Evolutionary conservation across 2,888 invertebrate species (phyloP).

Genomic region (Hermaeophaga mercurialis): DNA sequence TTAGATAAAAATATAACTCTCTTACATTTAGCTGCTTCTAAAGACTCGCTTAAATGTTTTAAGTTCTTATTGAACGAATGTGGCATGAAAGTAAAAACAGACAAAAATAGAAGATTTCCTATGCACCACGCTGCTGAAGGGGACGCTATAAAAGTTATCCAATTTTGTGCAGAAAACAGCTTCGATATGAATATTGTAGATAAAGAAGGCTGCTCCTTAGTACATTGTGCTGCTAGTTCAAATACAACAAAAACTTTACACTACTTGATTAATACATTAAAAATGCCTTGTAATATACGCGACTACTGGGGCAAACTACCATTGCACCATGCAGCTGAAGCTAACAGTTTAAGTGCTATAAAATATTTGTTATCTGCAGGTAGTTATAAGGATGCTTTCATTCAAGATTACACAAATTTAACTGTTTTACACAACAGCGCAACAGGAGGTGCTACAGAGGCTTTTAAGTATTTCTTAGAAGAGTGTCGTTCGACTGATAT

Average conservation of each 20-base stretch:
- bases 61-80: background rate
- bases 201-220: background rate
- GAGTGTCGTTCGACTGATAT: background rate
- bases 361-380: background rate
- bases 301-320: background rate
- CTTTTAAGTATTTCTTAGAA: conserved; percentile 2
- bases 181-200: background rate
- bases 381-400: background rate
- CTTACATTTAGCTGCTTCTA: background rate
- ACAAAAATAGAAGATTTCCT: background rate
- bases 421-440: conserved; percentile 4
- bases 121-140: conserved; percentile 1
- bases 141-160: background rate
- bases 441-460: background rate
- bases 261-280: background rate
- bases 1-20: background rate
- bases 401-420: background rate
- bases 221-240: background rate
- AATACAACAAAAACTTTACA: background rate
- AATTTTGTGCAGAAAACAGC: background rate
- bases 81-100: background rate
- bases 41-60: background rate
- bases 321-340: conserved; percentile 5
- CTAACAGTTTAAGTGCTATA: background rate
- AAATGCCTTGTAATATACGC: background rate